Percentiles rank a stretch among this genome's conserved stretches.
phyloP scores from a whole-genome alignment of 2,113 vertebrate species.

The Chaetura pelagica region DNA sequence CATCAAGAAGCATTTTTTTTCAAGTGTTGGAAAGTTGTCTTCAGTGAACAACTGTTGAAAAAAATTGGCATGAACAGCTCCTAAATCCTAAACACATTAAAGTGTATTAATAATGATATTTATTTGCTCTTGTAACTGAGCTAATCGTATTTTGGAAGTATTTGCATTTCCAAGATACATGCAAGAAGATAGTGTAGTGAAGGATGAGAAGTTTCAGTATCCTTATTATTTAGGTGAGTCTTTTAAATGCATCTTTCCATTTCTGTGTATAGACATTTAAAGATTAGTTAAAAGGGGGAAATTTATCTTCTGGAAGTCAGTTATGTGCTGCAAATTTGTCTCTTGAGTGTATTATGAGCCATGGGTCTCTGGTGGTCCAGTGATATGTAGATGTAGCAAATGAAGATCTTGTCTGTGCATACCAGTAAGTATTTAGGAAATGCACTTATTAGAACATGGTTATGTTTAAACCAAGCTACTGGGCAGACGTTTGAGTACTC shows the following conservation, averaged over 20 bases:
- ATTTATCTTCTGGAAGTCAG: not conserved
- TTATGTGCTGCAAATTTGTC: not conserved
- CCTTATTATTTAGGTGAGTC: not conserved
- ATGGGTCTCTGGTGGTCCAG: fast-evolving
- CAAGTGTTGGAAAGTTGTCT: not conserved
- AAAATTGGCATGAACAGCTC: not conserved
- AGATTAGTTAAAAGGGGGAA: not conserved
- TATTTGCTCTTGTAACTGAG: not conserved
- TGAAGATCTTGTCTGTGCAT: not conserved
- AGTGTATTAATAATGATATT: not conserved
- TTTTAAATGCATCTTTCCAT: not conserved
- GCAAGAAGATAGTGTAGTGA: not conserved
- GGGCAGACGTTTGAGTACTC: not conserved
- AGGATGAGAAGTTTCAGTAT: not conserved
- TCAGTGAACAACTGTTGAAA: not conserved
- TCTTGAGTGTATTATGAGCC: fast-evolving
- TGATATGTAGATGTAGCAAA: not conserved
- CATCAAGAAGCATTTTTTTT: not conserved
- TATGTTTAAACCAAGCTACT: not conserved
- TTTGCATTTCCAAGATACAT: not conserved
- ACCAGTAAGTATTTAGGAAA: not conserved
- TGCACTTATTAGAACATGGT: not conserved
- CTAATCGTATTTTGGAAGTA: not conserved
- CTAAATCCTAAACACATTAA: not conserved
- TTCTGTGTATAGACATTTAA: not conserved